Percentiles rank a stretch among this genome's conserved stretches.
phyloP scores from a whole-genome alignment of 2,888 invertebrate genomes.

The Lithophane ornitopus region DNA sequence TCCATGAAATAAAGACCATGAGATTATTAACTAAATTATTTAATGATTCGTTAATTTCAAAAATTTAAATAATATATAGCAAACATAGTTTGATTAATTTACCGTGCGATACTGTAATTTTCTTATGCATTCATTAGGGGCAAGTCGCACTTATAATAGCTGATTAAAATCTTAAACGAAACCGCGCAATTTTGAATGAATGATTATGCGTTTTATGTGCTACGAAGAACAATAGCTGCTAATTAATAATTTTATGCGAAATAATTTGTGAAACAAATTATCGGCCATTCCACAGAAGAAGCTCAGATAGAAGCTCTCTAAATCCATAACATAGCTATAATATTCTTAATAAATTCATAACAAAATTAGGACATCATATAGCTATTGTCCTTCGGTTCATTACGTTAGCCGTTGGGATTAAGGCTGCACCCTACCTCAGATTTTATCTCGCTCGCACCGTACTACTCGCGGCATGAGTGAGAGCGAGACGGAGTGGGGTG shows the following conservation, averaged over 20 bases:
- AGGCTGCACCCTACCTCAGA: too few species aligned
- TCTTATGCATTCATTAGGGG: background rate
- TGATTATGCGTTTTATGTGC: conserved; percentile 16
- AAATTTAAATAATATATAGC: background rate
- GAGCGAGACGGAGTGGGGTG: too few species aligned
- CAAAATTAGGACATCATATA: conserved; percentile 68
- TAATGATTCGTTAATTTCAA: background rate
- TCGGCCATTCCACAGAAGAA: background rate
- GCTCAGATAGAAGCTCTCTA: conserved; percentile 3
- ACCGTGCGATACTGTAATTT: background rate
- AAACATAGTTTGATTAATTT: conserved; percentile 9
- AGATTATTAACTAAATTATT: background rate
- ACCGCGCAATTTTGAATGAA: background rate
- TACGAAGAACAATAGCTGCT: conserved; percentile 31
- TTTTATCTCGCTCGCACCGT: too few species aligned
- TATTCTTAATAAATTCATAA: conserved; percentile 60
- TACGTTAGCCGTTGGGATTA: conserved; percentile 66
- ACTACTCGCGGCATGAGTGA: too few species aligned
- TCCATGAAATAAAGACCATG: background rate
- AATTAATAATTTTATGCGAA: conserved; percentile 42
- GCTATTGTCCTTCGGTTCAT: conserved; percentile 67
- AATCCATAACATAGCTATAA: conserved; percentile 26
- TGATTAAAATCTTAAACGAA: conserved; percentile 24
- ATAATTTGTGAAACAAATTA: conserved; percentile 38
- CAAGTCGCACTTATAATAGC: background rate